Evolutionary conservation across 30 jellyfish, hydroid and myxozoan species (phyloP).

Genomic region (Hydra vulgaris): DNA sequence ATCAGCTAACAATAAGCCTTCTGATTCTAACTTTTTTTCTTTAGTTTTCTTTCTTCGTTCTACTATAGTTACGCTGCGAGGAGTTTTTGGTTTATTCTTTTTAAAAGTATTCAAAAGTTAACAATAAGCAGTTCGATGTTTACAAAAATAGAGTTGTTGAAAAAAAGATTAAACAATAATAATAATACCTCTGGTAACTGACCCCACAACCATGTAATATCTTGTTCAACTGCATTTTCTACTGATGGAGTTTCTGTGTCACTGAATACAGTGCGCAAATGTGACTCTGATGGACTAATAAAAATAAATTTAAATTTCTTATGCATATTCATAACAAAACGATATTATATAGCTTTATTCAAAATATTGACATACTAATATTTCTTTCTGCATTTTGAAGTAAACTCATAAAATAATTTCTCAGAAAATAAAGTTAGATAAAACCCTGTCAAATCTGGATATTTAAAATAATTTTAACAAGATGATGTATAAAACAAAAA

Average conservation of each 20-base stretch:
- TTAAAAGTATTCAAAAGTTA: no score
- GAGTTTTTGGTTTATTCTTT: neutral
- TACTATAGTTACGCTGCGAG: neutral
- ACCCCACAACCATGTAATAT: constrained; percentile 94
- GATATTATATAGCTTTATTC: no score
- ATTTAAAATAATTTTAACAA: no score
- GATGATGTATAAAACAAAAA: no score
- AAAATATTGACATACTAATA: no score
- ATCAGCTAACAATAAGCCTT: constrained; percentile 80
- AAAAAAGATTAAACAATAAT: no score
- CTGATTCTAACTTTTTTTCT: constrained; percentile 29
- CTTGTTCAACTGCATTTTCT: constrained; percentile 16
- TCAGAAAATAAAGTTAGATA: no score
- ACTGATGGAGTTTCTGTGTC: constrained; percentile 59
- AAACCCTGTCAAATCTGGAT: no score
- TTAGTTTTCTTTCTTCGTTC: neutral
- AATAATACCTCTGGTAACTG: constrained; percentile 68
- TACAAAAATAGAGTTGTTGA: no score
- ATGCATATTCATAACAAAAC: neutral
- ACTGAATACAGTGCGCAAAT: constrained; percentile 59
- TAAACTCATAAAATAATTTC: no score
- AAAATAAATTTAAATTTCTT: neutral
- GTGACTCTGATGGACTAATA: neutral
- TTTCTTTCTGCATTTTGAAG: no score
- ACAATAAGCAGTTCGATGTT: no score